Conservation (phyloP, 2,797 vertebrate species). For the Tympanoctomys barrerae region DNA sequence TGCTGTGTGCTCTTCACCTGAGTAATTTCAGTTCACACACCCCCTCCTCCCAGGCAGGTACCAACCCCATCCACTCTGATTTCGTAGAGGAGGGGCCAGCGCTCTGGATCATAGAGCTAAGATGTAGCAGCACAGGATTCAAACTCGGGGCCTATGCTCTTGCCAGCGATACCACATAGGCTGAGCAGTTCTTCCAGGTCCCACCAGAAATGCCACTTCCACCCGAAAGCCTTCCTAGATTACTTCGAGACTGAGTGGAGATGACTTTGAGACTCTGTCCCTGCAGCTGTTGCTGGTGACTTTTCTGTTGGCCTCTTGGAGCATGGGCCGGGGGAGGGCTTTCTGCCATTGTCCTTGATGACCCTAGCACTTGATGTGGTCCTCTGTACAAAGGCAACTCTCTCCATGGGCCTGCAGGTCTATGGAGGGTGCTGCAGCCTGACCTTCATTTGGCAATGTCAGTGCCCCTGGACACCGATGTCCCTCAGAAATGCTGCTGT, state of each 20-base stretch:
- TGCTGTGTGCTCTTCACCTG: neutral
- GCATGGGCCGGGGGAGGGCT: neutral
- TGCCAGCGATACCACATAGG: neutral
- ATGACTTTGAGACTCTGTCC: neutral
- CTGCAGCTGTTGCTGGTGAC: neutral
- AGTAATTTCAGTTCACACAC: neutral
- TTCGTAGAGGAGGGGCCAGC: neutral
- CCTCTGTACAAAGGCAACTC: neutral
- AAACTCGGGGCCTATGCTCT: neutral
- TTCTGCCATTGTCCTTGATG: neutral
- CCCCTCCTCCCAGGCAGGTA: neutral
- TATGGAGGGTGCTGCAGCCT: neutral
- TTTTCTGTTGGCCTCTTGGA: neutral
- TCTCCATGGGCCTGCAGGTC: neutral
- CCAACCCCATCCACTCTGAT: neutral
- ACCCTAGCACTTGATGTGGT: neutral
- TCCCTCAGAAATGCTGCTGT: neutral
- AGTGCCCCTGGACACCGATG: neutral
- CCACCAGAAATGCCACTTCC: neutral
- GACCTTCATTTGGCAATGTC: neutral
- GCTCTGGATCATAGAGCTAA: neutral
- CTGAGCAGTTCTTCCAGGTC: neutral
- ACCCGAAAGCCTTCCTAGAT: constrained; percentile 44
- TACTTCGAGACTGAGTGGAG: neutral
- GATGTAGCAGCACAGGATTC: neutral